Conservation (phyloP, 2,113 vertebrate species). For the Zosterops borbonicus region DNA sequence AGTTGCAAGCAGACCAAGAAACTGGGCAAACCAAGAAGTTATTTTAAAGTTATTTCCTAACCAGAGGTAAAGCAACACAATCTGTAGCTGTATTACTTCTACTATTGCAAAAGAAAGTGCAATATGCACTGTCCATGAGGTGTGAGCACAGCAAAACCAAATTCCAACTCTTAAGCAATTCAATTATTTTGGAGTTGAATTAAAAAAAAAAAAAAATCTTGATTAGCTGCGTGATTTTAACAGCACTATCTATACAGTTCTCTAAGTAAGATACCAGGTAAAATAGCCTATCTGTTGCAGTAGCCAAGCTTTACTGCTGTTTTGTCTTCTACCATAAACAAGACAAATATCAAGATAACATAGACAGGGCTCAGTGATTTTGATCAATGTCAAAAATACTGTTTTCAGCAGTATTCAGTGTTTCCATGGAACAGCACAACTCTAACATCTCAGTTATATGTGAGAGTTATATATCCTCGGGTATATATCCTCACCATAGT, state of each 20-base stretch:
- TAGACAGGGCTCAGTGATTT: neutral
- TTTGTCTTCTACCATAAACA: neutral
- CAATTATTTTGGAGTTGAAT: neutral
- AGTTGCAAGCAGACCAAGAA: neutral
- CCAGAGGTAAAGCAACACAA: neutral
- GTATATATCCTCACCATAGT: no score
- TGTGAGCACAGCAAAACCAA: neutral
- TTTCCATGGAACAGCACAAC: neutral
- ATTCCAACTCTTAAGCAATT: neutral
- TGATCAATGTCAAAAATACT: neutral
- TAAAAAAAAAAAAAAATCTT: neutral
- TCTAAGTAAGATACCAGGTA: neutral
- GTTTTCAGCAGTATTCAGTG: neutral
- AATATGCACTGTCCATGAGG: neutral
- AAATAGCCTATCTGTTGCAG: neutral
- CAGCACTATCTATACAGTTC: neutral
- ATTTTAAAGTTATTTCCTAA: constrained; percentile 42
- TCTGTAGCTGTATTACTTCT: neutral
- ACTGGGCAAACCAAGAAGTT: neutral
- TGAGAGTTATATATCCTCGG: no score
- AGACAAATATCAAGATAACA: neutral
- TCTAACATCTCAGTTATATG: neutral
- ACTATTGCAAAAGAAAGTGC: neutral
- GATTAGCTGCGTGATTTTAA: neutral
- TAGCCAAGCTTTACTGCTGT: neutral